phyloP scores from a whole-genome alignment of 2,797 vertebrate genomes.

The Diplodus puntazzo region DNA sequence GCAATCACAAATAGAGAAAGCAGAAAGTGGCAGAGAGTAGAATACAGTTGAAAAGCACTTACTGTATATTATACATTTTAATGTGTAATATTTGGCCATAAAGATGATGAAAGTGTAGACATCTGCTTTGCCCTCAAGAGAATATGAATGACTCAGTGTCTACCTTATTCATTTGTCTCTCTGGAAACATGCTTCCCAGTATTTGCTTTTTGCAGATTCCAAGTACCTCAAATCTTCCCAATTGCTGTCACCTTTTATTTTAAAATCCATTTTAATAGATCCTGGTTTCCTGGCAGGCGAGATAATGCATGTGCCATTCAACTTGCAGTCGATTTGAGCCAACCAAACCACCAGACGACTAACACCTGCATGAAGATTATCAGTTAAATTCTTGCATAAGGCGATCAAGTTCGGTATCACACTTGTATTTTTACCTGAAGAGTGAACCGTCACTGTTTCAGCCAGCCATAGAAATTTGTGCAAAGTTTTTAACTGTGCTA shows the following conservation, averaged over 20 bases:
- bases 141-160: slow-evolving; percentile 23
- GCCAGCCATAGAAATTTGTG: slow-evolving; percentile 24
- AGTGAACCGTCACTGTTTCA: slow-evolving; percentile 23
- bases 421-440: slow-evolving; percentile 32
- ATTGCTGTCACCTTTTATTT: slow-evolving; percentile 31
- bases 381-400: background rate
- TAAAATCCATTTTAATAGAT: slow-evolving; percentile 29
- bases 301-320: slow-evolving; percentile 19
- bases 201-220: slow-evolving; percentile 14
- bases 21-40: background rate
- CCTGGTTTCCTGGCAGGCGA: slow-evolving; percentile 17
- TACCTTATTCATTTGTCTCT: slow-evolving; percentile 37
- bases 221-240: slow-evolving; percentile 11
- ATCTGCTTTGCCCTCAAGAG: slow-evolving; percentile 20
- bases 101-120: slow-evolving; percentile 21
- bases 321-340: background rate
- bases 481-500: slow-evolving; percentile 36
- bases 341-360: background rate
- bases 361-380: slow-evolving; percentile 12
- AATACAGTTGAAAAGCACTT: background rate
- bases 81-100: slow-evolving; percentile 5
- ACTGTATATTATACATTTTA: background rate
- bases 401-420: background rate
- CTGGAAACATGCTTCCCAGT: slow-evolving; percentile 20
- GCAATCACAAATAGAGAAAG: background rate